Conservation (phyloP, 2,113 vertebrate genomes). For the Anolis sagrei region DNA sequence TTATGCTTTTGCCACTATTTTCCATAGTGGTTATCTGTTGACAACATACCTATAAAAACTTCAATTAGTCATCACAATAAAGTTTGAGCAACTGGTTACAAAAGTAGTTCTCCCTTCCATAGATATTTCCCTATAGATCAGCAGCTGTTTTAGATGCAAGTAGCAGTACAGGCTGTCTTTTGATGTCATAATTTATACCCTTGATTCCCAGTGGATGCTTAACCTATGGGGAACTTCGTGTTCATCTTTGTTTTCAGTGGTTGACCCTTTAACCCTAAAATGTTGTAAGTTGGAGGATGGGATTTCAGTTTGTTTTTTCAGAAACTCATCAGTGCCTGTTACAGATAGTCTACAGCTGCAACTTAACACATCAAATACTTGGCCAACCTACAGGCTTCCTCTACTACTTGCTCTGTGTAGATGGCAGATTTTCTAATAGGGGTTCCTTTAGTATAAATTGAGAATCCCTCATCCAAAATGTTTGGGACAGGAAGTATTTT, state of each 20-base stretch:
- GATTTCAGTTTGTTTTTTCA: slow-evolving; percentile 26
- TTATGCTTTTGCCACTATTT: background rate
- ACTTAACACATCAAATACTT: background rate
- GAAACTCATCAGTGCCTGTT: slow-evolving; percentile 11
- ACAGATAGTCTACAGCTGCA: background rate
- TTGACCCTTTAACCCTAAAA: slow-evolving; percentile 23
- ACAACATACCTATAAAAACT: background rate
- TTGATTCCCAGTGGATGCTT: slow-evolving; percentile 12
- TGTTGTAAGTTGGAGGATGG: slow-evolving; percentile 19
- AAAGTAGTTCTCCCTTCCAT: background rate
- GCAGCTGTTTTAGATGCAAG: slow-evolving; percentile 25
- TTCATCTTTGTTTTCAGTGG: slow-evolving; percentile 30
- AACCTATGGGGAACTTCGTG: slow-evolving; percentile 11
- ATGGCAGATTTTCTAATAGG: background rate
- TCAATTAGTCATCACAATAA: background rate
- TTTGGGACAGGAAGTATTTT: no score
- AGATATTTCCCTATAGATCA: slow-evolving; percentile 1
- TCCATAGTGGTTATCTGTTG: background rate
- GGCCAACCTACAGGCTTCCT: background rate
- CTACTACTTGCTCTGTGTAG: slow-evolving; percentile 1
- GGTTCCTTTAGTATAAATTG: background rate
- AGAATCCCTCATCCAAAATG: no score
- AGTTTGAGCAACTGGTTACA: background rate
- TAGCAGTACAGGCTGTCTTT: slow-evolving; percentile 6
- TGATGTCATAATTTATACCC: slow-evolving; percentile 36